Conservation (phyloP, 2,797 vertebrate genomes). For the Ammospiza maritima region DNA sequence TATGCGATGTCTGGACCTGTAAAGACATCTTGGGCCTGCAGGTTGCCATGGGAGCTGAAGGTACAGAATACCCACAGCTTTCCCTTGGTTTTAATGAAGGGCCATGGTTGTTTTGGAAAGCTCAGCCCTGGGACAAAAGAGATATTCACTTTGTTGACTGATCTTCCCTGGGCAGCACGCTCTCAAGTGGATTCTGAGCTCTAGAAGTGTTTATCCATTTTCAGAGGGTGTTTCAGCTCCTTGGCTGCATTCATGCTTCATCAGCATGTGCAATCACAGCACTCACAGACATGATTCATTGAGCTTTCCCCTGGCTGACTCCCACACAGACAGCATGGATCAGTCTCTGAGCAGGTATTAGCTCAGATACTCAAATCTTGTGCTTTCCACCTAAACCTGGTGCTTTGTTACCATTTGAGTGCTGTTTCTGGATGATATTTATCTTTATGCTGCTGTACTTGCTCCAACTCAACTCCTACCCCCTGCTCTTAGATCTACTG, state of each 20-base stretch:
- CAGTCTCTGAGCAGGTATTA: not conserved
- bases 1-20: not conserved
- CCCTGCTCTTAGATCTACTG: not conserved
- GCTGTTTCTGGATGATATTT: not conserved
- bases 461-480: not conserved
- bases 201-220: not conserved
- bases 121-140: not conserved
- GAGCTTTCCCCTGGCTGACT: not conserved
- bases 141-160: not conserved
- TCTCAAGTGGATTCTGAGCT: not conserved
- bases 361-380: not conserved
- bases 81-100: not conserved
- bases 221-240: not conserved
- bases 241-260: not conserved
- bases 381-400: not conserved
- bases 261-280: not conserved
- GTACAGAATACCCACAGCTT: not conserved
- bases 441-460: not conserved
- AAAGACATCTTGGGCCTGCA: not conserved
- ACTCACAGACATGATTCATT: not conserved
- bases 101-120: not conserved
- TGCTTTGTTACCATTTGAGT: not conserved
- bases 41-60: not conserved
- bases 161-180: not conserved
- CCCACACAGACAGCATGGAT: not conserved